Percentiles rank a stretch among this genome's conserved stretches.
phyloP scores from a whole-genome alignment of 2,113 vertebrate species.

The Chaenocephalus aceratus region DNA sequence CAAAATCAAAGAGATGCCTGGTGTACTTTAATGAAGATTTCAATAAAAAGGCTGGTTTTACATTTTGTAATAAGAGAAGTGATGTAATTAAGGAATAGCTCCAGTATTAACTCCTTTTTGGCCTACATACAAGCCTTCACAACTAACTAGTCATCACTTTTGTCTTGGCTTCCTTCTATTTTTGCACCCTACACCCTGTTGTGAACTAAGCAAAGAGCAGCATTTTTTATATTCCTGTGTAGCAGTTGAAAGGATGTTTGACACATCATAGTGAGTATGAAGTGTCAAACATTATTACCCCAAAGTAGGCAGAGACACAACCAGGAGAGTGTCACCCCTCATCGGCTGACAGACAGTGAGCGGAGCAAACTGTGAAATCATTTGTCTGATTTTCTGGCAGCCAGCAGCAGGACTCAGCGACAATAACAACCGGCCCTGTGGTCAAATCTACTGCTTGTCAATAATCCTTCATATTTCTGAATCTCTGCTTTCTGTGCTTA shows the following conservation, averaged over 20 bases:
- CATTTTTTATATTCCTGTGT: conserved; percentile 18
- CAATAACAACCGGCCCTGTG: conserved; percentile 54
- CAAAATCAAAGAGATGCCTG: not conserved
- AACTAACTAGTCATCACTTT: conserved; percentile 3
- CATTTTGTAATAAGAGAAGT: conserved; percentile 11
- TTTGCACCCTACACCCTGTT: not conserved
- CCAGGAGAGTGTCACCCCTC: conserved; percentile 46
- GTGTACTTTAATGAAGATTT: conserved; percentile 1
- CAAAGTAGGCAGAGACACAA: conserved; percentile 25
- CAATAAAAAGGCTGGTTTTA: conserved; percentile 16
- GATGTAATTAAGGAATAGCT: not conserved
- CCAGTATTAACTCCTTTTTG: conserved; percentile 1
- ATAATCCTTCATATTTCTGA: conserved; percentile 45
- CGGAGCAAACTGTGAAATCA: conserved; percentile 54
- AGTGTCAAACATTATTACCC: conserved; percentile 49
- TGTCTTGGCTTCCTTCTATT: not conserved
- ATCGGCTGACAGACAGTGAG: conserved; percentile 53
- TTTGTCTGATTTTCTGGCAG: conserved; percentile 59
- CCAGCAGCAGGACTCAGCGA: conserved; percentile 30
- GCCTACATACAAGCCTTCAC: conserved; percentile 12
- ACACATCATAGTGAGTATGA: conserved; percentile 16
- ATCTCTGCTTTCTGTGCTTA: conserved; percentile 1
- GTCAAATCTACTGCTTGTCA: conserved; percentile 43
- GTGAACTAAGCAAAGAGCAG: not conserved
- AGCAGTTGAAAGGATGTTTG: conserved; percentile 24